Conservation (phyloP, 2,113 vertebrate genomes). For the Platichthys flesus region DNA sequence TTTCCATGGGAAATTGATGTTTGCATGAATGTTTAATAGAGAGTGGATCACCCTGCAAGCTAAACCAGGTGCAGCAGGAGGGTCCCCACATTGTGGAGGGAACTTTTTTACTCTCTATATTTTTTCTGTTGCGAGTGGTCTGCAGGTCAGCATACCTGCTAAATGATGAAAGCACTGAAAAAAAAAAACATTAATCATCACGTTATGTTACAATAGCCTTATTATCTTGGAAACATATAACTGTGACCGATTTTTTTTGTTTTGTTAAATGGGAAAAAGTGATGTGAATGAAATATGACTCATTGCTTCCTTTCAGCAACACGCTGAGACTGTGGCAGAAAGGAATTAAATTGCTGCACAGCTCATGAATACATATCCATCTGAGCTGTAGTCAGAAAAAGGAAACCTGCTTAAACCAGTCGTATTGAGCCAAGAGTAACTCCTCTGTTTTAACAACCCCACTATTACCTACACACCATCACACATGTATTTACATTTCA, state of each 20-base stretch:
- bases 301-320: background rate
- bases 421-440: conserved; percentile 7
- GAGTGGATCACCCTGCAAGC: conserved; percentile 21
- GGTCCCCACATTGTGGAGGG: background rate
- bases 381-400: conserved; percentile 21
- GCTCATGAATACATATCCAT: conserved; percentile 24
- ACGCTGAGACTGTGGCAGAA: background rate
- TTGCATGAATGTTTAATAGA: conserved; percentile 52
- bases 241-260: background rate
- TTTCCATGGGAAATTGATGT: conserved; percentile 51
- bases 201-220: background rate
- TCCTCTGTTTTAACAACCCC: background rate
- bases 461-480: background rate
- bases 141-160: background rate
- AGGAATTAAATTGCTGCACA: conserved; percentile 12
- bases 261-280: background rate
- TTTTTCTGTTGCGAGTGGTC: too few species aligned
- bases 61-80: conserved; percentile 32
- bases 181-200: background rate
- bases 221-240: background rate
- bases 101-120: background rate
- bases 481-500: conserved; percentile 11
- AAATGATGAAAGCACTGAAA: background rate
- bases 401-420: conserved; percentile 13
- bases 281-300: conserved; percentile 9